Percentiles rank a stretch among this genome's conserved stretches.
Evolutionary conservation across 2,797 vertebrate genomes (phyloP).

Genomic region (Danio choprae): DNA sequence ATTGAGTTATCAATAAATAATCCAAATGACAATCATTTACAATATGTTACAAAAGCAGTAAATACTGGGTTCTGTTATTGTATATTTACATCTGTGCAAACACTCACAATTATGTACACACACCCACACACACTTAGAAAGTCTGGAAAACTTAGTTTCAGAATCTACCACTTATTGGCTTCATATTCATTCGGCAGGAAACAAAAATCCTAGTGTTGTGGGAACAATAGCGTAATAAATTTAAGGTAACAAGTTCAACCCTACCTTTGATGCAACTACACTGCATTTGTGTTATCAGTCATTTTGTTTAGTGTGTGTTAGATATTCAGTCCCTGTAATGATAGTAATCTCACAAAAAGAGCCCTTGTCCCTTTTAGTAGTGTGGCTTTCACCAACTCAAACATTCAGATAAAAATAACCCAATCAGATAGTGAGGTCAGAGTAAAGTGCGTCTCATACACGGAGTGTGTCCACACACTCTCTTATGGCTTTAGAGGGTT

Average conservation of each 20-base stretch:
- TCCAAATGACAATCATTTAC: slow-evolving; percentile 89
- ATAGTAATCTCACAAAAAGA: slow-evolving; percentile 17
- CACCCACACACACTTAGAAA: background rate
- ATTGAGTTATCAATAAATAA: slow-evolving; percentile 96
- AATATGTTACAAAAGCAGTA: slow-evolving; percentile 91
- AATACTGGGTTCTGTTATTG: slow-evolving; percentile 83
- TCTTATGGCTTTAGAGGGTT: slow-evolving; percentile 60
- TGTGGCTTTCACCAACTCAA: slow-evolving; percentile 24
- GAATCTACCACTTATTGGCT: slow-evolving; percentile 15
- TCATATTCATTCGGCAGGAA: background rate
- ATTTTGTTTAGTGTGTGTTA: slow-evolving; percentile 44
- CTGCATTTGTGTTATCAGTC: slow-evolving; percentile 26
- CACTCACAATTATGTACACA: slow-evolving; percentile 67
- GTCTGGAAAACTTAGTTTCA: background rate
- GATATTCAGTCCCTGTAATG: slow-evolving; percentile 16
- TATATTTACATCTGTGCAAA: slow-evolving; percentile 71
- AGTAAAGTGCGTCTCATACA: slow-evolving; percentile 14
- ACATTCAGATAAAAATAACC: slow-evolving; percentile 26
- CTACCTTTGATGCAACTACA: slow-evolving; percentile 7
- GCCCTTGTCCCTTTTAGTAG: slow-evolving; percentile 33
- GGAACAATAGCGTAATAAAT: background rate
- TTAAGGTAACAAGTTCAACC: background rate
- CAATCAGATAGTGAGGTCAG: slow-evolving; percentile 43
- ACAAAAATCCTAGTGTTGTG: slow-evolving; percentile 36
- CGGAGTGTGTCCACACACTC: slow-evolving; percentile 28